Conservation (phyloP, 2,113 vertebrate genomes). For the Rhynchopsitta pachyrhyncha region DNA sequence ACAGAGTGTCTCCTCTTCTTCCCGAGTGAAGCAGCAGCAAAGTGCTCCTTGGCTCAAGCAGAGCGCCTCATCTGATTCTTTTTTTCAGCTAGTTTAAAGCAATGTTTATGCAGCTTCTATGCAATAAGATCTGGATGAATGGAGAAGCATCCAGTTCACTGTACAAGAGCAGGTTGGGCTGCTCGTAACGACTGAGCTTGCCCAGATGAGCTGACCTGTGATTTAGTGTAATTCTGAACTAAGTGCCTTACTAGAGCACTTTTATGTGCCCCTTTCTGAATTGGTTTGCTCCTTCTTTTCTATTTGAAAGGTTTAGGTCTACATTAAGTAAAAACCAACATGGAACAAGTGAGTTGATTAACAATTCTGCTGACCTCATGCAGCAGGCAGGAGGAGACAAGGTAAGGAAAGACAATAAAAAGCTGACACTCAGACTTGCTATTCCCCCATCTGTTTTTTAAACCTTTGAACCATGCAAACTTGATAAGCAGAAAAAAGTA, state of each 20-base stretch:
- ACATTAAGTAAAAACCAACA: not conserved
- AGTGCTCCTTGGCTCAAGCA: not conserved
- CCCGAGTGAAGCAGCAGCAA: not conserved
- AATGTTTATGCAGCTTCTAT: not conserved
- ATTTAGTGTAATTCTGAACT: not conserved
- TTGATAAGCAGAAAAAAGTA: not conserved
- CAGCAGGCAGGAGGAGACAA: not conserved
- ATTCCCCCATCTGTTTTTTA: not conserved
- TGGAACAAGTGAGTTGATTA: not conserved
- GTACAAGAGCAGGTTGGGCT: not conserved
- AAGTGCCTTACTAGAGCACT: not conserved
- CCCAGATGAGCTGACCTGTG: not conserved
- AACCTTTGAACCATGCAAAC: not conserved
- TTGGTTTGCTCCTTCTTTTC: not conserved
- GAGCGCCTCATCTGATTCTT: not conserved
- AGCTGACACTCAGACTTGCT: not conserved
- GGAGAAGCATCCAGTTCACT: not conserved
- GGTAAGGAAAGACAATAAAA: not conserved
- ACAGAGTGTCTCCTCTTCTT: not conserved
- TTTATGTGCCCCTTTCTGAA: not conserved
- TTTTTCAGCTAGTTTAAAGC: not conserved
- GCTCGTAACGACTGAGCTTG: not conserved
- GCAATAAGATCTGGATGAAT: not conserved
- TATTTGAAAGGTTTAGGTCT: not conserved
- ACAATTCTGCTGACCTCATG: not conserved